phyloP scores from a whole-genome alignment of 1,140 invertebrate species.

The Nilaparvata lugens region DNA sequence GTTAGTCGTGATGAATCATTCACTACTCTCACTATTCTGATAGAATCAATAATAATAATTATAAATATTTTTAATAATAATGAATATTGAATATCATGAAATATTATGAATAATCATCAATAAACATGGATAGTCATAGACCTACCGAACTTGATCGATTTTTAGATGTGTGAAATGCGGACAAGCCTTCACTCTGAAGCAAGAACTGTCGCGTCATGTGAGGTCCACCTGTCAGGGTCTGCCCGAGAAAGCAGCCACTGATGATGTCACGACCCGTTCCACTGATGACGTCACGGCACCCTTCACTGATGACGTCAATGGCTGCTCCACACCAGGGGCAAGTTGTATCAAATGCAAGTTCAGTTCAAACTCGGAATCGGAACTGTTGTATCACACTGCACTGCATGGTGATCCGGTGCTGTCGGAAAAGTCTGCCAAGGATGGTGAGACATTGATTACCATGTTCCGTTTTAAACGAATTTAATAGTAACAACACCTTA shows the following conservation, averaged over 20 bases:
- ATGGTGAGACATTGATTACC: no score
- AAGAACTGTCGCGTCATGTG: constrained; percentile 61
- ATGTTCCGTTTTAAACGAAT: no score
- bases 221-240: constrained; percentile 23
- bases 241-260: not conserved
- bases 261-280: not conserved
- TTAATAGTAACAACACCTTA: no score
- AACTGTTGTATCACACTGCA: constrained; percentile 54
- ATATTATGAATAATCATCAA: no score
- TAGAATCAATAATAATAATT: no score
- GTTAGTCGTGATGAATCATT: no score
- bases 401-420: constrained; percentile 42
- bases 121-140: no score
- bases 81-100: no score
- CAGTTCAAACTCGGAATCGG: constrained; percentile 40
- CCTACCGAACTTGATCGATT: no score
- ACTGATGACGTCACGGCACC: not conserved
- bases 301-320: not conserved
- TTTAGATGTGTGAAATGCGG: constrained; percentile 41
- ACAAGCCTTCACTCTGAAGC: constrained; percentile 51
- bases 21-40: no score
- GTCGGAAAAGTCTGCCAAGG: not conserved
- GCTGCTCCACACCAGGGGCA: no score
- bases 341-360: constrained; percentile 39
- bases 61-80: no score